Evolutionary conservation across 2,888 invertebrate species (phyloP), one percentile per base, ranked within the genome.

Genomic region (Acleris cristana): DNA sequence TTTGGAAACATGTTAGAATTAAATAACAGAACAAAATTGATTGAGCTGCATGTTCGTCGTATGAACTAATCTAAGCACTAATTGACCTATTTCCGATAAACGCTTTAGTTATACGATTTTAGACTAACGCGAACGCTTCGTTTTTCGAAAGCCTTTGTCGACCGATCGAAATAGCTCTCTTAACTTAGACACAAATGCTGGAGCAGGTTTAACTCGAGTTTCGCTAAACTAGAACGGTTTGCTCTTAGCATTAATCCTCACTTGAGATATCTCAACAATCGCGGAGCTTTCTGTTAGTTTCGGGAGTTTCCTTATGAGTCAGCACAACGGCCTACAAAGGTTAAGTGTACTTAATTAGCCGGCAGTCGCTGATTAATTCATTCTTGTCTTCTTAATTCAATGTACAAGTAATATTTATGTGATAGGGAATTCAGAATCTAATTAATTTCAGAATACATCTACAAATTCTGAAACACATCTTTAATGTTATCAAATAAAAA

Each of bases 1-100:
- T 40, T 40, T 14, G 12, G 34, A 0, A 14, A 40, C 14, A 14
- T 14, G 14, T 40, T 40, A 14, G 14, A 40, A 40, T 40, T 12
- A 40, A 40, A 40, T 40, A 40, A 40, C 14, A 40, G 40, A 40
- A 14, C 40, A 40, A 40, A 14, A 14, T 40, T 40, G 40, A 48
- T 64, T 66, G 64, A 73, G 69, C 58, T 71, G 68, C 52, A 23
- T 48, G 48, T 48, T 40, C 48, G 48, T 18, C 18, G 48, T 18
- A 18, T 18, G 18, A 14, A n/a, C 48, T 51, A 51, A 51, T 19
- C 19, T 51, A 51, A 51, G 18, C 19, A 19, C 19, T 51, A 19
- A 49, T 49, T 51, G 51, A 48, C 48, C 48, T 18, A 51, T 19
- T 51, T 51, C 18, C 10, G 4, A 51, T 18, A 19, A 51, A 51